Percentiles rank a stretch among this genome's conserved stretches.
These are phyloP conservation scores for Poecile montanus DNA, from an alignment of 2,797 vertebrate species.

Conservation along the genomic window DNA sequence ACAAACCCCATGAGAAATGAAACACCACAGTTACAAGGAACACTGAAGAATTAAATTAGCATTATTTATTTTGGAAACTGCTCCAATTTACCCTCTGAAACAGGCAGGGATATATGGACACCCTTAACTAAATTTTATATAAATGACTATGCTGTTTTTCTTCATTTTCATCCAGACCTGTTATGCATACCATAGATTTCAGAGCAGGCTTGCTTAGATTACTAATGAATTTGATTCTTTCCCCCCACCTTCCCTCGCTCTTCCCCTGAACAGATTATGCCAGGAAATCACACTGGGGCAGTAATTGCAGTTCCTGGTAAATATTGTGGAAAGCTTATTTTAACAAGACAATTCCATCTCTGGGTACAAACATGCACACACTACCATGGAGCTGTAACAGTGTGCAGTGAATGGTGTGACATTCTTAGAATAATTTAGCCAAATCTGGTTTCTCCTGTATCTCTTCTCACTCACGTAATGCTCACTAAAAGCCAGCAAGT, in stretches of 20 bases:
- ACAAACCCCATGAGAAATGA: neutral
- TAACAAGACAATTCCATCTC: neutral
- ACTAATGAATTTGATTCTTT: neutral
- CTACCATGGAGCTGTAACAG: neutral
- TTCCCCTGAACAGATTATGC: neutral
- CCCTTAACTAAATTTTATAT: neutral
- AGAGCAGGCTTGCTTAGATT: neutral
- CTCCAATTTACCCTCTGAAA: neutral
- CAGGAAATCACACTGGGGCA: neutral
- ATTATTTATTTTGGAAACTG: neutral
- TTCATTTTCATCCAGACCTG: neutral
- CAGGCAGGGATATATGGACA: neutral
- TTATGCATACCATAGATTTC: neutral
- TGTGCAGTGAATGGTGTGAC: neutral
- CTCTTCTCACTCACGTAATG: neutral
- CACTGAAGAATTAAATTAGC: neutral
- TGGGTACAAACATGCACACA: neutral
- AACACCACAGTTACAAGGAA: neutral
- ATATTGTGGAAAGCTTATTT: neutral
- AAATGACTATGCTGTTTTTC: neutral
- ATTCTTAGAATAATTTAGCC: neutral
- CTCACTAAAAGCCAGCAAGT: neutral
- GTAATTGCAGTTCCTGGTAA: neutral
- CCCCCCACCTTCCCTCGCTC: neutral
- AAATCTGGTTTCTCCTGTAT: neutral